A percentile compares a stretch with the other conserved stretches of the same genome.
These are phyloP conservation scores for Isurus oxyrinchus DNA, from an alignment of 2,113 vertebrate genomes.

Conservation along the genomic window DNA sequence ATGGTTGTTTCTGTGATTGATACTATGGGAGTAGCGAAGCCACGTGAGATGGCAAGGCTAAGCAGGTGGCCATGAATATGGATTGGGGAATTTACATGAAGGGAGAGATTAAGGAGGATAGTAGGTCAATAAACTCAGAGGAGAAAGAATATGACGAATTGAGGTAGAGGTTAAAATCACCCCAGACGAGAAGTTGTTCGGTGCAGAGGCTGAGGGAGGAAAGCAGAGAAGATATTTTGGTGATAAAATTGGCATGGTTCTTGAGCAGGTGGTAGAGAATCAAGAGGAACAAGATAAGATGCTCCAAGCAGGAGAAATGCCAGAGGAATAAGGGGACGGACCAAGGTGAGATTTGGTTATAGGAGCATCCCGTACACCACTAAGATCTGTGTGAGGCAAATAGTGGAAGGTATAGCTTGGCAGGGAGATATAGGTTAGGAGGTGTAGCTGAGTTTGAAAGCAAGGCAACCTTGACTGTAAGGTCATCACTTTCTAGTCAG, in stretches of 20 bases:
- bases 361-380: neutral
- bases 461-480: neutral
- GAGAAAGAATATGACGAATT: neutral
- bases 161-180: neutral
- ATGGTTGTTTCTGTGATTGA: too few species aligned
- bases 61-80: too few species aligned
- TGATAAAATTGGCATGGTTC: neutral
- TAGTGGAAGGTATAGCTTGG: neutral
- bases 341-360: neutral
- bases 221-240: neutral
- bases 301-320: too few species aligned
- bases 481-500: neutral
- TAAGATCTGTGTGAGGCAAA: neutral
- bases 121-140: too few species aligned
- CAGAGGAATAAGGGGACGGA: neutral
- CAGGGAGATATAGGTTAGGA: neutral
- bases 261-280: neutral
- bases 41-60: too few species aligned
- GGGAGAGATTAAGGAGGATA: too few species aligned
- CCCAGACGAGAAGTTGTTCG: neutral
- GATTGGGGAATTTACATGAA: too few species aligned
- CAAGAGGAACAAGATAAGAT: neutral
- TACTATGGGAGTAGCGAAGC: too few species aligned
- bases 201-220: neutral
- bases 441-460: neutral